phyloP scores from a whole-genome alignment of 2,797 vertebrate species.

The Galagoides demidoff region DNA sequence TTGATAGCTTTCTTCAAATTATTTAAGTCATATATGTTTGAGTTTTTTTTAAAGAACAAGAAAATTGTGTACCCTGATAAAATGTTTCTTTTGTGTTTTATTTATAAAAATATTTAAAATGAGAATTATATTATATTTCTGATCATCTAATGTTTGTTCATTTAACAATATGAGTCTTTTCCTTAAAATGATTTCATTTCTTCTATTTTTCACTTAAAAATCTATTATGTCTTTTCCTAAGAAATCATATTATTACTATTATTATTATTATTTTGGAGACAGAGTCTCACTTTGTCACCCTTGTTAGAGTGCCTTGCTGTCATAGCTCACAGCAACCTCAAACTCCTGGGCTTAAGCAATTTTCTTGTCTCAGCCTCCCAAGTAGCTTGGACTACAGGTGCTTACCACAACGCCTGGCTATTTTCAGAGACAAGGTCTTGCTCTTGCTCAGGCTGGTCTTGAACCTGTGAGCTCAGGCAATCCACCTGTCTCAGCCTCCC shows the following conservation, averaged over 20 bases:
- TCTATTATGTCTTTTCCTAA: constrained; percentile 3
- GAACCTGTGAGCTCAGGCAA: too few relatives aligned
- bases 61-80: not conserved
- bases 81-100: not conserved
- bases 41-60: not conserved
- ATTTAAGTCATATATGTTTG: not conserved
- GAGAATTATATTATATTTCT: not conserved
- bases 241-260: not conserved
- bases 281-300: too few relatives aligned
- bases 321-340: too few relatives aligned
- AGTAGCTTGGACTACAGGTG: too few relatives aligned
- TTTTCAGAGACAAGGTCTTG: too few relatives aligned
- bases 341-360: too few relatives aligned
- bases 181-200: not conserved
- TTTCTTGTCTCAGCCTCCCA: too few relatives aligned
- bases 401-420: too few relatives aligned
- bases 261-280: too few relatives aligned
- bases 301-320: too few relatives aligned
- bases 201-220: constrained; percentile 9
- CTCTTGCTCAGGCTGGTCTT: too few relatives aligned
- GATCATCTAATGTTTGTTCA: not conserved
- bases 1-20: not conserved
- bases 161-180: not conserved
- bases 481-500: too few relatives aligned
- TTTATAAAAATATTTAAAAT: constrained; percentile 25